Evolutionary conservation across 2,888 invertebrate genomes (phyloP), one percentile per base, ranked within the genome.

Genomic region (Lypha dubia): DNA sequence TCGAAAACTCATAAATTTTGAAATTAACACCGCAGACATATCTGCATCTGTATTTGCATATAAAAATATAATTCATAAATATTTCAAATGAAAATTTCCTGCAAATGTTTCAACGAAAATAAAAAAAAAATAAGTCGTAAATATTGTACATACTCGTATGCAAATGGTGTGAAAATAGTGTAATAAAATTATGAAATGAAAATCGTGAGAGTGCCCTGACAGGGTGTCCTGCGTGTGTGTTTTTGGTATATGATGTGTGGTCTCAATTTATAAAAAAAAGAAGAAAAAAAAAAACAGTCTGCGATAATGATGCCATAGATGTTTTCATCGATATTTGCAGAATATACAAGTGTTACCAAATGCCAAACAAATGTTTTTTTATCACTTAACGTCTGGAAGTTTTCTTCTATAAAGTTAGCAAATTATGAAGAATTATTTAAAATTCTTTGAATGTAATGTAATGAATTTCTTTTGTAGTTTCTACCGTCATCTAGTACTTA

Each of bases 41-140:
- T n/a, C n/a, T n/a, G n/a, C 28, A 28, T 28, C 24, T 56, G 58
- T 58, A 46, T 20, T 44, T 32, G 71, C 32, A 71, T 15, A 56
- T 28, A 38, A 15, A 67, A 51, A 17, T 35, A 9, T 4, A 22
- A 58, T 51, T 32, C 49, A 67, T 35, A 44, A 24, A 24, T 60
- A 44, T 68, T 62, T 71, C 32, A 38, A 24, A 11, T 22, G 17
- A 17, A 67, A 58, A 65, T 56, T 56, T 53, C 56, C 56, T 65
- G 35, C 20, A 62, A 56, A 75, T 67, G 9, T 56, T 44, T 44
- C 65, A 56, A 22, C 56, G 56, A 56, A 56, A 46, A 44, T 44
- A 44, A 56, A 56, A 65, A 56, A 62, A 32, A 51, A 65, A 65
- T 11, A 24, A 49, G 20, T 49, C 51, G 41, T 49, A 53, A 65